These are phyloP conservation scores for Dendrolimus houi DNA, from an alignment of 2,888 invertebrate genomes.

Conservation along the genomic window DNA sequence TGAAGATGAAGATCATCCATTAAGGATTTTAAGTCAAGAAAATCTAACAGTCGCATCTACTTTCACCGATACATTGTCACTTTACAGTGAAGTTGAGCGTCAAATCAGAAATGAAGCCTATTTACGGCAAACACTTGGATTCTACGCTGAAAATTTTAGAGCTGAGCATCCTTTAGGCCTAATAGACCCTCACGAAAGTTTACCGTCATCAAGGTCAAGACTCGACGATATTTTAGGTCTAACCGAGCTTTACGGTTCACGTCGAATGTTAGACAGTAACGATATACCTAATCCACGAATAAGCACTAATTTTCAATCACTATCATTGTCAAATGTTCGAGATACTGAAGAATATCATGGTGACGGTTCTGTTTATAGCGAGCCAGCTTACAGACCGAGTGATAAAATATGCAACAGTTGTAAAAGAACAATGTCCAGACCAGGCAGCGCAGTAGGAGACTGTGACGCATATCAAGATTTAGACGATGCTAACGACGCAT, in stretches of 20 bases:
- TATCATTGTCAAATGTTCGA: slow-evolving; percentile 82
- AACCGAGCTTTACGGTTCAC: slow-evolving; percentile 88
- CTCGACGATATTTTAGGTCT: slow-evolving; percentile 89
- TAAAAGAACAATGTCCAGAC: slow-evolving; percentile 81
- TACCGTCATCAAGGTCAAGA: slow-evolving; percentile 70
- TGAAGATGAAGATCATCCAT: slow-evolving; percentile 87
- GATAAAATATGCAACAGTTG: slow-evolving; percentile 87
- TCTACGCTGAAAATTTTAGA: slow-evolving; percentile 71
- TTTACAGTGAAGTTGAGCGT: slow-evolving; percentile 81
- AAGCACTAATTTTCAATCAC: slow-evolving; percentile 81
- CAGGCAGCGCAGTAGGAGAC: slow-evolving; percentile 81
- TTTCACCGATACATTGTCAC: slow-evolving; percentile 85
- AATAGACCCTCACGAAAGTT: slow-evolving; percentile 65
- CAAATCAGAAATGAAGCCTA: slow-evolving; percentile 79
- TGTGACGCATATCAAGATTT: slow-evolving; percentile 77
- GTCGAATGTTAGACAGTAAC: slow-evolving; percentile 82
- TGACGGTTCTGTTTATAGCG: slow-evolving; percentile 90
- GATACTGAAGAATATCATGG: slow-evolving; percentile 80
- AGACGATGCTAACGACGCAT: slow-evolving; percentile 64
- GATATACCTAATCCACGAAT: slow-evolving; percentile 73
- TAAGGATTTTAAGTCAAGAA: slow-evolving; percentile 92
- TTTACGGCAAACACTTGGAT: slow-evolving; percentile 72
- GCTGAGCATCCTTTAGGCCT: slow-evolving; percentile 43
- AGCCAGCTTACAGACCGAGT: slow-evolving; percentile 85
- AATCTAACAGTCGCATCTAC: slow-evolving; percentile 94